Evolutionary conservation across 64 coral and sea anemone genomes (phyloP).

Genomic region (Hydrozoanthus tunicans): DNA sequence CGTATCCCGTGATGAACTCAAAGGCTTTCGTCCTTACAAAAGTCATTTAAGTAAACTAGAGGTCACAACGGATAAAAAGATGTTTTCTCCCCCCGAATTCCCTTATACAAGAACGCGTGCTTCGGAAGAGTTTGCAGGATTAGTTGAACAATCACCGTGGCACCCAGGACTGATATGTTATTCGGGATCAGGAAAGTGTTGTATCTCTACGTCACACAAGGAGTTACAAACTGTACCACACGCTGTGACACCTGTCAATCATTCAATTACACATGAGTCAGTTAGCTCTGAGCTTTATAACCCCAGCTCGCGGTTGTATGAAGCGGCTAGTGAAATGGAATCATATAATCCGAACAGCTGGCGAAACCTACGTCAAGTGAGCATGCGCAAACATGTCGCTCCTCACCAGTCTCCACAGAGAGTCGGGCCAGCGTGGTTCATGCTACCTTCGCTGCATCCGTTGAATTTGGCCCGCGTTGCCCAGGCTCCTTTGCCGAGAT

Average conservation of each 20-base stretch:
- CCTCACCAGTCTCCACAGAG: neutral
- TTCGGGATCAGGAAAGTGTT: neutral
- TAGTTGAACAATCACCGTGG: neutral
- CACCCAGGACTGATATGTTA: neutral
- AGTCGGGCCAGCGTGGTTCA: neutral
- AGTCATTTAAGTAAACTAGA: neutral
- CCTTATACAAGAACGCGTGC: neutral
- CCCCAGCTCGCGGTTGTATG: neutral
- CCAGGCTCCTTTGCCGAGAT: neutral
- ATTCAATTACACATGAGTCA: neutral
- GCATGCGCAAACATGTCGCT: neutral
- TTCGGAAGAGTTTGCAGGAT: neutral
- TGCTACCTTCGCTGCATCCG: slow-evolving; percentile 2
- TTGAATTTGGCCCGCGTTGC: neutral
- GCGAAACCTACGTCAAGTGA: slow-evolving; percentile 5
- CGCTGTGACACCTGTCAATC: neutral
- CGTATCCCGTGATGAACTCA: neutral
- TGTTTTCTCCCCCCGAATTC: neutral
- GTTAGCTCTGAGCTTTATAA: neutral
- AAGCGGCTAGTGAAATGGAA: neutral
- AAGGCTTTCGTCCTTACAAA: slow-evolving; percentile 34
- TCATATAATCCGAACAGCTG: neutral
- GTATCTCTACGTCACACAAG: neutral
- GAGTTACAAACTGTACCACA: neutral
- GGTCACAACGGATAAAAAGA: too few species aligned